Conservation (phyloP, 2,888 invertebrate species). For the Ichneumon xanthorius region DNA sequence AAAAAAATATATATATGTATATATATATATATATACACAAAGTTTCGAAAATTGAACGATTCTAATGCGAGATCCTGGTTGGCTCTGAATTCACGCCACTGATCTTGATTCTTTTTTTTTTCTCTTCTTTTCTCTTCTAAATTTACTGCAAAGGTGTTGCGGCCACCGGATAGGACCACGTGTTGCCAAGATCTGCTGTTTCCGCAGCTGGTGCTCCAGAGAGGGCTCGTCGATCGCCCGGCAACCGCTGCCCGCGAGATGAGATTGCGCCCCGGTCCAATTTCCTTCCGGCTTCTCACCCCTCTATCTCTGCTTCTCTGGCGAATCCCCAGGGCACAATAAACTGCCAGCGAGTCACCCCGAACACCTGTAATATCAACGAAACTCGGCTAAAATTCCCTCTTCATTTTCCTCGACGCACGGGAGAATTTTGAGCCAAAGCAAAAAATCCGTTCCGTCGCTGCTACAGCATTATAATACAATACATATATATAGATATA, state of each 20-base stretch:
- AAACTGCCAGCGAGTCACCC: conserved; percentile 5
- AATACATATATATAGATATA: no score
- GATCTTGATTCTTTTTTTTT: not conserved
- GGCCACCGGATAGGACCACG: conserved; percentile 24
- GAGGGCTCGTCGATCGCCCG: conserved; percentile 19
- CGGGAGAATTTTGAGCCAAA: not conserved
- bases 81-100: not conserved
- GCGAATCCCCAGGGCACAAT: conserved; percentile 28
- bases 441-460: not conserved
- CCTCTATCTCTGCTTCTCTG: not conserved
- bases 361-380: conserved; percentile 9
- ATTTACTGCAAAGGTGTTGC: not conserved
- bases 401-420: not conserved
- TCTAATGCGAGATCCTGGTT: not conserved
- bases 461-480: not conserved
- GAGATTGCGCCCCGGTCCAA: conserved; percentile 29
- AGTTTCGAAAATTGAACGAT: conserved; percentile 26
- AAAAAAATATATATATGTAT: not conserved
- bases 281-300: conserved; percentile 40
- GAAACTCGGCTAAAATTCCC: conserved; percentile 15
- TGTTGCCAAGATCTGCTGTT: conserved; percentile 28
- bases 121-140: not conserved
- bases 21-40: no score
- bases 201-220: conserved; percentile 16
- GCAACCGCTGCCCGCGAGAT: conserved; percentile 30